Conservation (phyloP, 2,888 invertebrate genomes). For the Heliconius hortense region DNA sequence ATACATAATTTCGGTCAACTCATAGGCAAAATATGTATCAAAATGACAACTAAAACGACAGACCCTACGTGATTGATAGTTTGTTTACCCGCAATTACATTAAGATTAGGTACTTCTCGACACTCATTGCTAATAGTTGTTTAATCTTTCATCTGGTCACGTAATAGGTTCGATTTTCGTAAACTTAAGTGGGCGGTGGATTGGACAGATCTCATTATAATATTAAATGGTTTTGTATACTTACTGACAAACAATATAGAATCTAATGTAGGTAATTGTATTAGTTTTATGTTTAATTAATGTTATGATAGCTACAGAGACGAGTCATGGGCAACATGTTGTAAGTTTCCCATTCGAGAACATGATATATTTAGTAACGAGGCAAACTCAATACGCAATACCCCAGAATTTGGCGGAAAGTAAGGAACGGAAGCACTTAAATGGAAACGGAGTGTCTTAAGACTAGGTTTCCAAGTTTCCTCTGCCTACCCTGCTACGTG, state of each 20-base stretch:
- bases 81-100: neutral
- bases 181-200: neutral
- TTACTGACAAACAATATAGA: neutral
- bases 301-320: neutral
- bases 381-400: neutral
- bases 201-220: slow-evolving; percentile 7
- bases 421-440: too few species aligned
- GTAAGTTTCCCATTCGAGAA: neutral
- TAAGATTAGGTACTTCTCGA: neutral
- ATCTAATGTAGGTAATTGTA: neutral
- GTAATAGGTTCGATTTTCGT: neutral
- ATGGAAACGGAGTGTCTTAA: too few species aligned
- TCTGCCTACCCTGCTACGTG: too few species aligned
- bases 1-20: neutral
- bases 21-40: neutral
- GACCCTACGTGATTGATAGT: neutral
- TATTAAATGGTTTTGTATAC: neutral
- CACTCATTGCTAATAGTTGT: slow-evolving; percentile 6
- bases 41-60: neutral
- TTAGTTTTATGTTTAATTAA: neutral
- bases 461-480: too few species aligned
- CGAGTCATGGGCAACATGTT: neutral
- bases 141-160: slow-evolving; percentile 16
- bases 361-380: neutral
- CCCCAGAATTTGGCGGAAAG: too few species aligned